A percentile compares a stretch with the other conserved stretches of the same genome.
These are phyloP conservation scores for Colius striatus DNA, from an alignment of 2,113 vertebrate genomes.

Conservation along the genomic window DNA sequence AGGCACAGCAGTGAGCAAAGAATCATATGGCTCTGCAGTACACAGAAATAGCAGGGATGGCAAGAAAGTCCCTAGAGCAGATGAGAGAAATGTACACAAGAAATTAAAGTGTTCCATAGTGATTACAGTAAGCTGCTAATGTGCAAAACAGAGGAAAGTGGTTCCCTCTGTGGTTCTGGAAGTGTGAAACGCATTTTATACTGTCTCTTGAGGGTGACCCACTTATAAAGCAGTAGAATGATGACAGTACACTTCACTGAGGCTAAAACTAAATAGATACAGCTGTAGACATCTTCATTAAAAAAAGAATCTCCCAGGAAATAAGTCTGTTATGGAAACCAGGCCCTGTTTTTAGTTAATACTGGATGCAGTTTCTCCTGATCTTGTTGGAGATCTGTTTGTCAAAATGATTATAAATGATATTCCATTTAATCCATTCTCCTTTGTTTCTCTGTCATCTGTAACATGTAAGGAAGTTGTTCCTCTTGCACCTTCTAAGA, in stretches of 20 bases:
- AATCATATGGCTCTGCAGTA: background rate
- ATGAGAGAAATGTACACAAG: background rate
- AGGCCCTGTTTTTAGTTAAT: background rate
- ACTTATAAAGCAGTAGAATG: background rate
- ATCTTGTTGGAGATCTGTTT: background rate
- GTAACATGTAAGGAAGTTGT: background rate
- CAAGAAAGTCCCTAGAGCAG: background rate
- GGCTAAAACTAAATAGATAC: background rate
- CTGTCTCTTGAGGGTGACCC: background rate
- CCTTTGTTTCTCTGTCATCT: background rate
- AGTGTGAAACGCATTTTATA: background rate
- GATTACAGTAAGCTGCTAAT: background rate
- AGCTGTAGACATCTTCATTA: background rate
- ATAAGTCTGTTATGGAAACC: background rate
- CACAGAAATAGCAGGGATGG: background rate
- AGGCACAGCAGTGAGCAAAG: background rate
- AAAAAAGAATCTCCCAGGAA: background rate
- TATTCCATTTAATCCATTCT: background rate
- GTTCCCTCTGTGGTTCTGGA: slow-evolving; percentile 14
- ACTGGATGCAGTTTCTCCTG: background rate
- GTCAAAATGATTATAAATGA: background rate
- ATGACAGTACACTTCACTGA: background rate
- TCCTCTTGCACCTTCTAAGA: background rate
- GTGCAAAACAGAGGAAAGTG: background rate
- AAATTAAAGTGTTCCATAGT: background rate